phyloP scores from a whole-genome alignment of 2,113 vertebrate genomes.

The Vidua chalybeata region DNA sequence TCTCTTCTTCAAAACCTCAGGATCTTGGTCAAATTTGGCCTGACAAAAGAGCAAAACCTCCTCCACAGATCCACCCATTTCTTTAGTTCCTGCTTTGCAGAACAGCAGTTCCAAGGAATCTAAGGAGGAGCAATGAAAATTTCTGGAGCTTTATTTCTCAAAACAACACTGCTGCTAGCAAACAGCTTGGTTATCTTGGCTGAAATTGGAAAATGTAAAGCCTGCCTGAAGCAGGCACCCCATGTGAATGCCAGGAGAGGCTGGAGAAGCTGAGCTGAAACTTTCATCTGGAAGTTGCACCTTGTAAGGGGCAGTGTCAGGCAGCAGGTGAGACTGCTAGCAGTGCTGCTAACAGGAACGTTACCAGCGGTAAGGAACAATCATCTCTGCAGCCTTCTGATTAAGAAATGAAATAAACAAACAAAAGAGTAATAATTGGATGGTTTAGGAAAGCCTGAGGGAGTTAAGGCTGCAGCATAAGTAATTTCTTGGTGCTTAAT shows the following conservation, averaged over 20 bases:
- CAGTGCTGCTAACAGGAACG: not conserved
- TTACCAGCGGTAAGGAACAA: not conserved
- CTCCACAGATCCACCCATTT: not conserved
- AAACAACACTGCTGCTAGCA: not conserved
- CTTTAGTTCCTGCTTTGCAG: not conserved
- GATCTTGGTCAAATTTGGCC: not conserved
- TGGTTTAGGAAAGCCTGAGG: not conserved
- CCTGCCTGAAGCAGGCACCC: not conserved
- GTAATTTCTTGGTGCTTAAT: slow-evolving; percentile 2
- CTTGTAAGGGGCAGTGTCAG: not conserved
- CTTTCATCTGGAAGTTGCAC: not conserved
- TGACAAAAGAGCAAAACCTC: not conserved
- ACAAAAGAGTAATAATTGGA: not conserved
- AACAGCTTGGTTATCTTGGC: not conserved
- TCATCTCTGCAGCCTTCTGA: not conserved
- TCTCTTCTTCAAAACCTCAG: not conserved
- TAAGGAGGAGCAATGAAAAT: not conserved
- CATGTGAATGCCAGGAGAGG: not conserved
- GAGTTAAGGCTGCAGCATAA: not conserved
- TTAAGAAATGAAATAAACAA: not conserved
- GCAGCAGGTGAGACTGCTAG: not conserved
- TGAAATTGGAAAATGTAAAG: not conserved
- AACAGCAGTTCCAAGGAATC: not conserved
- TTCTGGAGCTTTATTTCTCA: not conserved
- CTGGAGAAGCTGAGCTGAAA: not conserved